Evolutionary conservation across 2,888 invertebrate species (phyloP), one percentile per base, ranked within the genome.

Genomic region (Meiosimyza platycephala): DNA sequence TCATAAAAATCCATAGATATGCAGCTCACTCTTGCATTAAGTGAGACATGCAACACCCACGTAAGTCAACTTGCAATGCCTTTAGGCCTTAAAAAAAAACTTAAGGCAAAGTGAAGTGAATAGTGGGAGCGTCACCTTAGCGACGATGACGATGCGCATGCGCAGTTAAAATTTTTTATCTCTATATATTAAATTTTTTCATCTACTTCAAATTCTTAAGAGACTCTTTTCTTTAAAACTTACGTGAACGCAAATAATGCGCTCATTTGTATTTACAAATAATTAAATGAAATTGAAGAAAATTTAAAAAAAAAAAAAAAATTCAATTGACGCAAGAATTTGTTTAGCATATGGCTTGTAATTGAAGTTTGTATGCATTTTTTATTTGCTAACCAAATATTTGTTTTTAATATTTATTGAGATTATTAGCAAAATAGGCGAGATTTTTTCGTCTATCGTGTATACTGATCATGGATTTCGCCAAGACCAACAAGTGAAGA

Each of bases 41-140:
- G 50, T 22, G 52, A 40, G 69, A 40, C 69, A 60, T 60, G 69
- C 69, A 52, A 60, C 70, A 12, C 70, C 70, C 54, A 70, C 70
- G 63, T 63, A 70, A 63, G 47, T 22, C 54, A 54, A 47, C 52
- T 51, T 40, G 62, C 54, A 69, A 59, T 28, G 68, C 50, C 50
- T 50, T 63, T 54, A 33, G 62, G 70, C 47, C 47, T 47, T 13
- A 62, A 47, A 40, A 47, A 40, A 40, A 40, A 40, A 9, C 40
- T 40, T 40, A 1, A 40, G 9, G 40, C 16, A 40, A n/a, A n/a
- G 18, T 15, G n/a, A n/a, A 16, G 57, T 18, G 18, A 13, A 60
- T n/a, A 9, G 28, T 60, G 60, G 60, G 60, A 40, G 40, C 68
- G 51, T 57, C 57, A 48, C 22, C 59, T 40, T 4, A 28, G 28